A percentile compares a stretch with the other conserved stretches of the same genome.
Conservation (phyloP, 2,888 invertebrate genomes). For the Metalampra italica region DNA sequence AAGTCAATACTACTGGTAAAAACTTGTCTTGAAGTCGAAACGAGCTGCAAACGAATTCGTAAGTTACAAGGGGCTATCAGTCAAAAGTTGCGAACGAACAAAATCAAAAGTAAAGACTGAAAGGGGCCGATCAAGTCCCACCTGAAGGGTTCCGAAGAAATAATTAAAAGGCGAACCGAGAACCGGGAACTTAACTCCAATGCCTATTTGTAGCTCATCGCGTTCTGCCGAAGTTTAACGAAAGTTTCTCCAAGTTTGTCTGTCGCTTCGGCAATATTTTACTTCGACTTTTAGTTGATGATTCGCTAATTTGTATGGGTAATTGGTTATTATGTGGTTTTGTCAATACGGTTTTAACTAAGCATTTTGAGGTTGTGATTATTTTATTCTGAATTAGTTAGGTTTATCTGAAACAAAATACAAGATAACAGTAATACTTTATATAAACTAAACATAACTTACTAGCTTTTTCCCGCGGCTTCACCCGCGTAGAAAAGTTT, state of each 20-base stretch:
- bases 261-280: conserved; percentile 55
- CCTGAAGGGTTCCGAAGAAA: conserved; percentile 57
- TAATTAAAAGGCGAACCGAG: conserved; percentile 75
- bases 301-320: conserved; percentile 65
- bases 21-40: neutral
- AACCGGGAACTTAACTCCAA: conserved; percentile 70
- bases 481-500: no score
- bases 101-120: conserved; percentile 11
- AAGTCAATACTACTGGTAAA: neutral
- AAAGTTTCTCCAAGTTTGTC: conserved; percentile 46
- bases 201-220: conserved; percentile 74
- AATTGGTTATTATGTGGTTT: conserved; percentile 41
- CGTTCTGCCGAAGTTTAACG: conserved; percentile 45
- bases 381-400: neutral
- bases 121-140: conserved; percentile 47
- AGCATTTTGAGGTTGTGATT: neutral
- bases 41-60: conserved; percentile 11
- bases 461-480: no score
- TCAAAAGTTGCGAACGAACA: conserved; percentile 11
- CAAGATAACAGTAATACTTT: no score
- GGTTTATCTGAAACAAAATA: no score
- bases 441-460: no score
- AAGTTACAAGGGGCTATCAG: conserved; percentile 10
- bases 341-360: neutral
- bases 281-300: conserved; percentile 56